phyloP scores from a whole-genome alignment of 2,113 vertebrate genomes.

The Dipodomys stephensi region DNA sequence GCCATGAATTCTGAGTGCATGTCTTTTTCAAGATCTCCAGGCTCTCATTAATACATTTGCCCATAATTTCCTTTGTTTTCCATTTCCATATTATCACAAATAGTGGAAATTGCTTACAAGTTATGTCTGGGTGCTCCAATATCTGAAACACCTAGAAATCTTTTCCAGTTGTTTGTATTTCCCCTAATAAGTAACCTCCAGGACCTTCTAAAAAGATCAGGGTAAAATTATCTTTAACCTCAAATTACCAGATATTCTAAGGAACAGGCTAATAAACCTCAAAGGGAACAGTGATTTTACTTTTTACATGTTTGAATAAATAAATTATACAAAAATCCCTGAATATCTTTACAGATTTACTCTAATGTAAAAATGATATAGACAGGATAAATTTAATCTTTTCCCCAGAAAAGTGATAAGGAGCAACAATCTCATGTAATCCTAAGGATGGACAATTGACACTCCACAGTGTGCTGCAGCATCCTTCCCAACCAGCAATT shows the following conservation, averaged over 20 bases:
- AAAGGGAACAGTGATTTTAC: background rate
- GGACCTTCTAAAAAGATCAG: background rate
- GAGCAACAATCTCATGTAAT: background rate
- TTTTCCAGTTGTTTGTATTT: background rate
- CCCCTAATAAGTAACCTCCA: background rate
- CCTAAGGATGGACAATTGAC: background rate
- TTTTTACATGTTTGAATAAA: background rate
- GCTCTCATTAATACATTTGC: background rate
- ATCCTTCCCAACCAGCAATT: background rate
- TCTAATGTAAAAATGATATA: background rate
- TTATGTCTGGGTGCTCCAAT: background rate
- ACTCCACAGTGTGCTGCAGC: background rate
- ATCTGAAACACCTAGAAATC: background rate
- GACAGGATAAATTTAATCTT: background rate
- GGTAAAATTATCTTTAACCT: background rate
- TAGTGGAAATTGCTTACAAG: background rate
- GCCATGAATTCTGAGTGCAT: background rate
- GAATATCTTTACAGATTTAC: background rate
- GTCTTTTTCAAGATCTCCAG: background rate
- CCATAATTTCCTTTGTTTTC: background rate
- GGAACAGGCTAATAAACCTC: background rate
- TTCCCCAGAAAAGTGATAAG: background rate
- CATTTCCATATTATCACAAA: background rate
- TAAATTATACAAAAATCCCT: background rate
- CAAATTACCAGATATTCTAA: background rate